These are phyloP conservation scores for Poecile montanus DNA, from an alignment of 2,797 vertebrate genomes.

Conservation along the genomic window DNA sequence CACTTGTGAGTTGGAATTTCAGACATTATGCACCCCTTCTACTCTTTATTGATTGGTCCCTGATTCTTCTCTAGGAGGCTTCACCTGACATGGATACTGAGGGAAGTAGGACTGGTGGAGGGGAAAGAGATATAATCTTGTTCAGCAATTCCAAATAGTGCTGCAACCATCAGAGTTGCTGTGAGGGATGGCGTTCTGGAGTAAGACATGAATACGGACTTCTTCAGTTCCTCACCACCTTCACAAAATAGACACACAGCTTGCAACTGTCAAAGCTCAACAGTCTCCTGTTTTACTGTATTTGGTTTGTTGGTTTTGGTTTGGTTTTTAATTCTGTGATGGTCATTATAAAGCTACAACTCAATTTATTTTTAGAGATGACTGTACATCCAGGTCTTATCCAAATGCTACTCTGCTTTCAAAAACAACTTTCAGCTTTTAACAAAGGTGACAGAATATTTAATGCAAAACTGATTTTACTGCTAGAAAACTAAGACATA, in stretches of 20 bases:
- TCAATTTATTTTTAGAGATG: not conserved
- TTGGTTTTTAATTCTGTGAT: not conserved
- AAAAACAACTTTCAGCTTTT: not conserved
- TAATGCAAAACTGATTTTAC: not conserved
- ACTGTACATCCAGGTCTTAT: not conserved
- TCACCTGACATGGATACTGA: not conserved
- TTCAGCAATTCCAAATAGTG: not conserved
- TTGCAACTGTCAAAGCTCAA: not conserved
- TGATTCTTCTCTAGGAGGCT: not conserved
- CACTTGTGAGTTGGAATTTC: not conserved
- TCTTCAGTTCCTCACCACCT: not conserved
- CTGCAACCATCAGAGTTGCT: not conserved
- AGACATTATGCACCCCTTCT: not conserved
- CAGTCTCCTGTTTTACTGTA: not conserved
- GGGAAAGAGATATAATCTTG: not conserved
- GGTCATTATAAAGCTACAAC: not conserved
- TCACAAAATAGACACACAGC: not conserved
- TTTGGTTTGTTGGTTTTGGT: not conserved
- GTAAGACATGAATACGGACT: not conserved
- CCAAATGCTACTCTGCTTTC: not conserved
- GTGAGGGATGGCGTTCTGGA: not conserved
- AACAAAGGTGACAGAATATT: not conserved
- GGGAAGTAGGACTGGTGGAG: not conserved
- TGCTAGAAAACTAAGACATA: not conserved
- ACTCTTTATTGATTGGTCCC: not conserved